phyloP scores from a whole-genome alignment of 2,797 vertebrate species.

The Lagocephalus sceleratus region DNA sequence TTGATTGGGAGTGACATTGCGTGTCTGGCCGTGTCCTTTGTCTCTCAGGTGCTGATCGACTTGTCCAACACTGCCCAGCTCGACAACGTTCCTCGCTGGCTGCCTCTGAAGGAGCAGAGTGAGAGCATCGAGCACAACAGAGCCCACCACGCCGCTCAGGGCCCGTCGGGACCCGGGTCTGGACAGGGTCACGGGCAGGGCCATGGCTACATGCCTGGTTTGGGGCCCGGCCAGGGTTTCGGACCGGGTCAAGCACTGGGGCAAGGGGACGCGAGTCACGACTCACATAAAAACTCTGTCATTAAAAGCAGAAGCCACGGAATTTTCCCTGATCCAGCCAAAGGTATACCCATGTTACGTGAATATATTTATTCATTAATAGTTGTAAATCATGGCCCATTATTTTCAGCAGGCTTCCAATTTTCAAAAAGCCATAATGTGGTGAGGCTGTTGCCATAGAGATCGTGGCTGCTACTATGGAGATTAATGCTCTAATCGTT shows the following conservation, averaged over 20 bases:
- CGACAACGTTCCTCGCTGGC: slow-evolving; percentile 95
- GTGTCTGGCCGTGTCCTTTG: slow-evolving; percentile 10
- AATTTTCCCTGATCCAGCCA: slow-evolving; percentile 95
- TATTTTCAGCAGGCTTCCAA: slow-evolving; percentile 4
- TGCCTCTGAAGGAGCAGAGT: slow-evolving; percentile 91
- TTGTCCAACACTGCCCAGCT: slow-evolving; percentile 88
- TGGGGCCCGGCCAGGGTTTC: slow-evolving; percentile 51
- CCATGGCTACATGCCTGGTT: slow-evolving; percentile 50
- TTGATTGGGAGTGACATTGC: not conserved
- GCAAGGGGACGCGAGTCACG: slow-evolving; percentile 75
- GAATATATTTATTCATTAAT: not conserved
- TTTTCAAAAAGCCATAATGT: slow-evolving; percentile 9
- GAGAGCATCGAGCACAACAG: slow-evolving; percentile 91
- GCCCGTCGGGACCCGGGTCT: slow-evolving; percentile 65
- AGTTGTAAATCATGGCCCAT: slow-evolving; percentile 5
- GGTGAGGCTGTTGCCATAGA: slow-evolving; percentile 30
- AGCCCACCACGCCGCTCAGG: slow-evolving; percentile 82
- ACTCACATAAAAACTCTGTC: slow-evolving; percentile 92
- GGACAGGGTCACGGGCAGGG: slow-evolving; percentile 48
- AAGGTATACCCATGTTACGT: slow-evolving; percentile 79
- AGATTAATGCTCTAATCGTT: slow-evolving; percentile 9
- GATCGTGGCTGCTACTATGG: slow-evolving; percentile 32
- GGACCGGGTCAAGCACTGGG: slow-evolving; percentile 46
- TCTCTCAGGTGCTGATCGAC: slow-evolving; percentile 90
- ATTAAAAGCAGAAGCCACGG: slow-evolving; percentile 99